These are phyloP conservation scores for Phrynocephalus versicolor DNA, from an alignment of 2,113 vertebrate genomes.

Conservation along the genomic window DNA sequence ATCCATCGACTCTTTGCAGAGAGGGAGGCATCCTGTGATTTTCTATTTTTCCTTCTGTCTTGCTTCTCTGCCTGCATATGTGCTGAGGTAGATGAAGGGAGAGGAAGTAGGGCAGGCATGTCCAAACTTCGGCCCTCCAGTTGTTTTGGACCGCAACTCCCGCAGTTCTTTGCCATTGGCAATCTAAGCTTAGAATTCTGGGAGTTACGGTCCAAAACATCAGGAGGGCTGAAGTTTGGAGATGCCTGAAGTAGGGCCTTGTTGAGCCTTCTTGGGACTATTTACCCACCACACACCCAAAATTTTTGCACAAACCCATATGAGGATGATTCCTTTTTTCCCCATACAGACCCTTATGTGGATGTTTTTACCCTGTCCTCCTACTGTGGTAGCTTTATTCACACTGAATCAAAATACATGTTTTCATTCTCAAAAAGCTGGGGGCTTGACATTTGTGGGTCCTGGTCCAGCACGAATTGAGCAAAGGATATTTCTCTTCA, in stretches of 20 bases:
- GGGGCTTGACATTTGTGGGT: neutral
- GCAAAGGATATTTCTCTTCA: neutral
- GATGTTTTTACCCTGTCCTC: neutral
- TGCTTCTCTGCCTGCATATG: neutral
- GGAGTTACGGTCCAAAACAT: too few relatives aligned
- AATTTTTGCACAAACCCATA: neutral
- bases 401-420: neutral
- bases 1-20: neutral
- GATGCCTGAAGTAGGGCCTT: too few relatives aligned
- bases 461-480: neutral
- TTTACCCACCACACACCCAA: too few relatives aligned
- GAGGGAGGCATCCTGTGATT: too few relatives aligned
- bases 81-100: neutral
- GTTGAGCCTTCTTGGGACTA: neutral
- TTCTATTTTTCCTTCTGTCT: too few relatives aligned
- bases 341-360: too few relatives aligned
- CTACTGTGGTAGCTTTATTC: neutral
- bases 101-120: too few relatives aligned
- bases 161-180: too few relatives aligned
- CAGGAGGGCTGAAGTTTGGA: too few relatives aligned
- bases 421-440: neutral
- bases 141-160: too few relatives aligned
- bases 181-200: too few relatives aligned
- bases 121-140: too few relatives aligned
- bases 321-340: neutral